A percentile compares a stretch with the other conserved stretches of the same genome.
These are phyloP conservation scores for Globodera rostochiensis DNA, from an alignment of 1,140 invertebrate species.

Conservation along the genomic window DNA sequence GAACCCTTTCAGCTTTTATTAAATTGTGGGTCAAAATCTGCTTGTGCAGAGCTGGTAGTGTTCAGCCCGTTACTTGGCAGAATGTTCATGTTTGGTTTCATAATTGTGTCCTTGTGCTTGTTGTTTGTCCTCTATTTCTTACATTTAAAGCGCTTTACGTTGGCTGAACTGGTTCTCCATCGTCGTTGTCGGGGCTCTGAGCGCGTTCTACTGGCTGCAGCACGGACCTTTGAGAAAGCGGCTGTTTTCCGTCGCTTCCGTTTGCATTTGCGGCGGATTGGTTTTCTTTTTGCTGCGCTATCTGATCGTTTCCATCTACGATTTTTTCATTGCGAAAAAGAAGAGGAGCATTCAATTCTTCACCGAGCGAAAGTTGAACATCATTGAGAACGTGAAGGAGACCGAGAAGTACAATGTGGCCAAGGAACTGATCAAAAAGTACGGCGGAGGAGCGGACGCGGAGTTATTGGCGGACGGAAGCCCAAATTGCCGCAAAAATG, in stretches of 20 bases:
- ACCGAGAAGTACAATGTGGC: conserved; percentile 96
- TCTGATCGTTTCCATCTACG: not conserved
- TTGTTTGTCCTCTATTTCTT: no score
- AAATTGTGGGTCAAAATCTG: not conserved
- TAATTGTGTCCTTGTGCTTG: no score
- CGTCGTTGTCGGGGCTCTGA: not conserved
- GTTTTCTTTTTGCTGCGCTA: conserved; percentile 28
- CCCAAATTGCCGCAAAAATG: not conserved
- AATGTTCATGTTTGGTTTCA: no score
- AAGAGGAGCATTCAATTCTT: conserved; percentile 23
- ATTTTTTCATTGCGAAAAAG: conserved; percentile 40
- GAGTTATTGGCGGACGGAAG: not conserved
- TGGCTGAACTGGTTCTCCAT: conserved; percentile 20
- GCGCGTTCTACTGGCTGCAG: conserved; percentile 25
- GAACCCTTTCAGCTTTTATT: not conserved
- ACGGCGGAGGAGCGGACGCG: conserved; percentile 65
- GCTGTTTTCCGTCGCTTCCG: not conserved
- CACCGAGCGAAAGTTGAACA: conserved; percentile 68
- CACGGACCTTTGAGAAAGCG: conserved; percentile 7
- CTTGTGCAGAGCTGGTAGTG: not conserved
- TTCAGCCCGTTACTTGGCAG: no score
- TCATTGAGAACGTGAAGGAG: conserved; percentile 92
- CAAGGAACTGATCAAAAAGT: conserved; percentile 86
- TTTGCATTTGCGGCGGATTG: conserved; percentile 19
- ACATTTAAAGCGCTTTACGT: conserved; percentile 17